Base-by-base conservation (phyloP, 2,888 invertebrate genomes). In the Drosophila cognata region DNA sequence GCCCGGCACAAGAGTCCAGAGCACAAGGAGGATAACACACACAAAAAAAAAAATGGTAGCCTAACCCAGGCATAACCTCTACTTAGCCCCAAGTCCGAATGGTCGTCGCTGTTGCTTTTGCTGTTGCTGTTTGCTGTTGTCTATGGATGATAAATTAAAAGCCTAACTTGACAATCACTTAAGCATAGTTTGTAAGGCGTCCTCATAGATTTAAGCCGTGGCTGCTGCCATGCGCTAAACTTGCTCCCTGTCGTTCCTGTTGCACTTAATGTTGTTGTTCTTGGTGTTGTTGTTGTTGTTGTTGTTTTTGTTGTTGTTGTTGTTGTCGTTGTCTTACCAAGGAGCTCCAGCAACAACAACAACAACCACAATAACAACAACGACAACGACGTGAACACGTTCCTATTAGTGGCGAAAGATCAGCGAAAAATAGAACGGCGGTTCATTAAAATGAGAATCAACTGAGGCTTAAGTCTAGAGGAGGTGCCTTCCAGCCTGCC, bases 151-250 rank as follows among this genome's bases (percentile, higher is more conserved):
- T 92, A 92, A 92, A 92, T 92, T 92, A 92, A 92, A 92, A 92
- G 91, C 91, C 91, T 91, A 92, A 92, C 91, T 92, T 92, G 91
- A 92, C 91, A 92, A 92, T 92, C 91, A 92, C 91, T 92, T 92
- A 92, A 92, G 92, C 91, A 87, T 91, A 91, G 91, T 92, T 92
- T 92, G 92, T 92, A 91, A 90, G 89, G 85, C 85, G 87, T 88
- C 88, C 86, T 88, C 89, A 86, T 86, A 86, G 89, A 85, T 85
- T 85, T 87, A 86, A 87, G 90, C 85, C 81, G 80, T 79, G 77
- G 70, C 76, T 71, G 84, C 77, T 68, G 82, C 65, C 72, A 76
- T 68, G 68, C 66, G 77, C 71, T 78, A 69, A 72, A 71, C 71
- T 84, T 85, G 74, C 81, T 74, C 71, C 75, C 81, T 74, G 78